Evolutionary conservation across 2,888 invertebrate genomes (phyloP), one percentile per base, ranked within the genome.

Genomic region (Drosophila flavopinicola): DNA sequence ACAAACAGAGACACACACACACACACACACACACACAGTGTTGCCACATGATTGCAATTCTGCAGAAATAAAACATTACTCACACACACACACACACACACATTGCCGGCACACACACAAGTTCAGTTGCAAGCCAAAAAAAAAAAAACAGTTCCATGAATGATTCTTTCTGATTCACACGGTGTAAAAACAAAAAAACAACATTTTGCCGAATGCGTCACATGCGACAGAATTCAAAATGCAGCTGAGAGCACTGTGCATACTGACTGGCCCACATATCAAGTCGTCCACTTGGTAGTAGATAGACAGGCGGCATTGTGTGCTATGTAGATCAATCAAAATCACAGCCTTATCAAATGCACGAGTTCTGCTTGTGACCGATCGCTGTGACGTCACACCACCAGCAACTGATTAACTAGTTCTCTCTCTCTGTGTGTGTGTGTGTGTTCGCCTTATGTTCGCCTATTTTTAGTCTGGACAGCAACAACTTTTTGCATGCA

Each of bases 401-500:
- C 27, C 45, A 48, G n/a, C 10, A 42, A 38, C 20, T 44, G 13
- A 25, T 30, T n/a, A n/a, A n/a, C n/a, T n/a, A n/a, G n/a, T n/a
- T n/a, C n/a, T n/a, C 1, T 24, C 15, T 20, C 9, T 38, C 20
- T 30, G 9, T 24, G 7, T 17, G 20, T 47, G 24, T 33, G 35
- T 37, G 45, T 37, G 57, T 49, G 38, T 33, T 30, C 32, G 17
- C 39, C 15, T 44, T 10, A 44, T 44, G 29, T n/a, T n/a, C n/a
- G 20, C 35, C 17, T 80, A 85, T 80, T 84, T 80, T 70, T 76
- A 86, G 74, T 3, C 32, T 60, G 58, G 63, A 39, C 75, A 67
- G 76, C 80, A 70, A 74, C 77, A 65, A 69, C 49, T 64, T 83
- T 69, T 72, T 30, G 78, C 66, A 71, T 82, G 74, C 58, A 70